phyloP scores from a whole-genome alignment of 2,797 vertebrate genomes.

The Echeneis naucrates region DNA sequence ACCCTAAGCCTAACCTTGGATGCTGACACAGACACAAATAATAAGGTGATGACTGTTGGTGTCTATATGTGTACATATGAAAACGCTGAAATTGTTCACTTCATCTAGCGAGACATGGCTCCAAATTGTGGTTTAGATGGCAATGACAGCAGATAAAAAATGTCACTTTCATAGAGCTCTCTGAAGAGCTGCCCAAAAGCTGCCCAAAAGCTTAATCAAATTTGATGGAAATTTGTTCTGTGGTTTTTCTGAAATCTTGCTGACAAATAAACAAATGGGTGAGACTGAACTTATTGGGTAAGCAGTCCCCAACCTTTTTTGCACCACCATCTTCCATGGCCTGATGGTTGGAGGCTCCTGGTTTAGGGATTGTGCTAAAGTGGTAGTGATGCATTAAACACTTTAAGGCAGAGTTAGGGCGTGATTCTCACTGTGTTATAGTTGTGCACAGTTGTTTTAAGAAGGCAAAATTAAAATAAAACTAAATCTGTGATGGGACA shows the following conservation, averaged over 20 bases:
- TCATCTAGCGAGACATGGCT: not conserved
- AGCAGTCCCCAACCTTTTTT: no score
- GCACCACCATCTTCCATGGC: no score
- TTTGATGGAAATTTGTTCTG: no score
- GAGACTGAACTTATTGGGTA: no score
- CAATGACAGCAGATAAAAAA: not conserved
- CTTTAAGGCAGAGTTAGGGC: not conserved
- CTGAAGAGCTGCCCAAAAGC: no score
- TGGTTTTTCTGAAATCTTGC: no score
- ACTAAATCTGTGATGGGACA: not conserved
- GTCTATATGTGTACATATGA: not conserved
- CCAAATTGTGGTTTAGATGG: not conserved
- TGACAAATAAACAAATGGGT: no score
- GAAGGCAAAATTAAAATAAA: not conserved
- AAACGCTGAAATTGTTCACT: not conserved
- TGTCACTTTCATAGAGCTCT: no score
- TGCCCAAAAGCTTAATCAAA: no score
- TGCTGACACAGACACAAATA: slow-evolving; percentile 18
- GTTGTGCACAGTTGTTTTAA: not conserved
- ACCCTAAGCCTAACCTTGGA: slow-evolving; percentile 58
- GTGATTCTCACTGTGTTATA: not conserved
- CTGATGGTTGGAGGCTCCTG: no score
- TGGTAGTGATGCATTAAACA: not conserved
- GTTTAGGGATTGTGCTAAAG: no score
- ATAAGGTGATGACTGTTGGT: slow-evolving; percentile 9